Conservation (phyloP, 2,113 vertebrate genomes). For the Polyodon spathula region DNA sequence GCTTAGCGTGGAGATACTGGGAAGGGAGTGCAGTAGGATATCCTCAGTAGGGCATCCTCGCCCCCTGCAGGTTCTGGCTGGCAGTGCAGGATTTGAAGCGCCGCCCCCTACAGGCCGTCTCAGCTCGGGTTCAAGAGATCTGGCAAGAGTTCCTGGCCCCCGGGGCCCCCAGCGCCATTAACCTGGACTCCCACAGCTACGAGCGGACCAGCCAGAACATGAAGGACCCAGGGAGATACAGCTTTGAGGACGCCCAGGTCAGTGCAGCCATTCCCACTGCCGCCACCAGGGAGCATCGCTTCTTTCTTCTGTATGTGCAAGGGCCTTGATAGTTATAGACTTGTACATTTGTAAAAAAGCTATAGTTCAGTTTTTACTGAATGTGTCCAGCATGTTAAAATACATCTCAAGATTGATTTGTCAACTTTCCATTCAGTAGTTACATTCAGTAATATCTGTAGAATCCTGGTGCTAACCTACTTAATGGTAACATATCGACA, state of each 20-base stretch:
- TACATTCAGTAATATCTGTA: neutral
- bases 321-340: neutral
- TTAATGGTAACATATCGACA: no score
- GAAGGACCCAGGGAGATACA: constrained; percentile 87
- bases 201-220: constrained; percentile 92
- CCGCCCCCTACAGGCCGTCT: constrained; percentile 76
- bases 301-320: neutral
- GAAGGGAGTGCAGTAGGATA: no score
- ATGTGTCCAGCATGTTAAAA: no score
- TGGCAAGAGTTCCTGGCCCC: constrained; percentile 94
- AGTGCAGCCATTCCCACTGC: constrained; percentile 30
- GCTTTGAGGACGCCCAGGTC: constrained; percentile 93
- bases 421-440: neutral
- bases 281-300: constrained; percentile 18
- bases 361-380: no score
- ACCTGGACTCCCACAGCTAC: constrained; percentile 92
- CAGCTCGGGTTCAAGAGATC: constrained; percentile 79
- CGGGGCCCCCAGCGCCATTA: constrained; percentile 87
- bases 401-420: no score
- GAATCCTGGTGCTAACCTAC: neutral
- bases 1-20: no score
- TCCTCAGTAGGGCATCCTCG: no score
- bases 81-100: constrained; percentile 90
- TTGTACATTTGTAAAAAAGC: no score
- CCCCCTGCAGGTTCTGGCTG: constrained; percentile 77